Conservation (phyloP, 2,113 vertebrate species). For the Suncus etruscus region DNA sequence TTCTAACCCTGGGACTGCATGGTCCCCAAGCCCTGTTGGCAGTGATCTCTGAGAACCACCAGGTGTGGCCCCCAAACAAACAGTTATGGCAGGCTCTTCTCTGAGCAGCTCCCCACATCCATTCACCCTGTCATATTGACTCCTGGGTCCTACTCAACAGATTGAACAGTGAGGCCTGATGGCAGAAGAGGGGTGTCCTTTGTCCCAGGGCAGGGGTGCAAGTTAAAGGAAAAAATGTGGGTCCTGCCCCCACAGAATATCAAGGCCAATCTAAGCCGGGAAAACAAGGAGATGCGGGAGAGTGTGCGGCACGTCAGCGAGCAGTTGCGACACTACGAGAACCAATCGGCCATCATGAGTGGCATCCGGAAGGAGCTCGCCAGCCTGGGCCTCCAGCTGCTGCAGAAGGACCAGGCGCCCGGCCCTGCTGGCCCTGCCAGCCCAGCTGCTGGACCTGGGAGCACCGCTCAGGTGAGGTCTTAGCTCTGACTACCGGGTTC, state of each 20-base stretch:
- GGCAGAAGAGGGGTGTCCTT: not conserved
- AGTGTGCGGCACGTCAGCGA: slow-evolving; percentile 92
- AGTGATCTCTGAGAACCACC: too few species aligned
- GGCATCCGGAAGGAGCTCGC: slow-evolving; percentile 98
- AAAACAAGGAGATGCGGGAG: slow-evolving; percentile 95
- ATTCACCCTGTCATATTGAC: too few species aligned
- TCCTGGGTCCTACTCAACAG: not conserved
- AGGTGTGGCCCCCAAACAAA: too few species aligned
- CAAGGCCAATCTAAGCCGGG: slow-evolving; percentile 96
- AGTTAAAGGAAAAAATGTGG: not conserved
- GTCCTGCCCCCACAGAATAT: slow-evolving; percentile 89
- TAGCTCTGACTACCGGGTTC: not conserved
- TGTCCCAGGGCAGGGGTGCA: not conserved
- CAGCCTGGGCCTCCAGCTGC: slow-evolving; percentile 94
- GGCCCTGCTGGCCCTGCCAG: slow-evolving; percentile 63
- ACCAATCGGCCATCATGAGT: slow-evolving; percentile 96
- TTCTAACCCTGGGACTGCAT: too few species aligned
- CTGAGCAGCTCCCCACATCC: too few species aligned
- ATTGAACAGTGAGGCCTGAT: not conserved
- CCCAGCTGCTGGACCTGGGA: slow-evolving; percentile 44
- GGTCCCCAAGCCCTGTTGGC: too few species aligned
- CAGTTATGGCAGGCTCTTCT: too few species aligned
- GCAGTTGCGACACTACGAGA: slow-evolving; percentile 95
- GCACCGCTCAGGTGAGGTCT: slow-evolving; percentile 91
- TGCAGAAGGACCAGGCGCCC: slow-evolving; percentile 92